Evolutionary conservation across 2,797 vertebrate genomes (phyloP), one percentile per base, ranked within the genome.

Genomic region (Peromyscus attwateri): DNA sequence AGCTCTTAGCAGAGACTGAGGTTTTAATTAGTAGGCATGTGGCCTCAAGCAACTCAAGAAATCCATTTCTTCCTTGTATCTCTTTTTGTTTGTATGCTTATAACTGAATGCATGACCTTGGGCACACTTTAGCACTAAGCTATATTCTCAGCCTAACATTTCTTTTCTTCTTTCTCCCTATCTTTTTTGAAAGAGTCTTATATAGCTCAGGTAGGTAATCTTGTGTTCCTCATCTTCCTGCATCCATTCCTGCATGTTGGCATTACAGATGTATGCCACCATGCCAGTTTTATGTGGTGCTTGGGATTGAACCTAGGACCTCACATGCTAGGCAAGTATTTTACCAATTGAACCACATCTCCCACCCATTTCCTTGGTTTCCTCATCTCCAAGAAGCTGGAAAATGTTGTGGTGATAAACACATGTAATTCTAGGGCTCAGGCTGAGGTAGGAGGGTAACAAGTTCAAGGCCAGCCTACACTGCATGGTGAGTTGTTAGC

Each of bases 321-420:
- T 85, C 62, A 34, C 17, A 85, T n/a, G 62, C 62, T 68, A 68
- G 43, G 17, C 12, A 85, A 85, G 31, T n/a, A 49, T 83, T 29
- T 43, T 19, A 64, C 43, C 43, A 85, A 85, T 13, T 82, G 68
- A 92, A 31, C 13, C 40, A 83, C 23, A 83, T 46, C 37, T 34
- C 31, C 37, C 31, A 77, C 82, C 82, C n/a, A 79, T 68, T 87
- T 66, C 43, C 60, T 92, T 87, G 76, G 40, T 43, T 84, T 52
- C 92, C 95, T 94, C 87, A 43, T 95, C 55, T 93, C 40, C 62
- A 75, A 52, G 62, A 89, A 75, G 27, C 23, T 76, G 27, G 17
- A 19, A 89, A 43, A n/a, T 60, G 37, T n/a, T 3, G 52, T 88
- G 8, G 37, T 88, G 25, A 43, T 60, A 40, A 57, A 34, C n/a